Evolutionary conservation across 1,140 invertebrate genomes (phyloP), one percentile per base, ranked within the genome.

Genomic region (Brachionus calyciflorus): DNA sequence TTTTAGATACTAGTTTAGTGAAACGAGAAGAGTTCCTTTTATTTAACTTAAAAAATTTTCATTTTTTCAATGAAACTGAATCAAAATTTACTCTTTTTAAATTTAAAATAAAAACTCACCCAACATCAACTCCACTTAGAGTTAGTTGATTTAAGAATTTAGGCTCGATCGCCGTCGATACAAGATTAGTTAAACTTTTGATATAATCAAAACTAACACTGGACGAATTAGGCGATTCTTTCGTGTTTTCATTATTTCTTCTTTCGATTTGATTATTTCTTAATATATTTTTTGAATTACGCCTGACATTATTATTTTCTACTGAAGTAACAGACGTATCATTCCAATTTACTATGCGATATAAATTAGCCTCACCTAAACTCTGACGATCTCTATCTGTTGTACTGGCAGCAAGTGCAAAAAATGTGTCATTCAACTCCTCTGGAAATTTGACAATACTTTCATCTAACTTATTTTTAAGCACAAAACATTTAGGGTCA

Each of bases 201-300:
- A 73, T 73, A 40, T 51, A 30, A 44, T 73, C 69, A 73, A 73
- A 73, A 41, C 69, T 73, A 49, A 73, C 40, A 9, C 19, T 73
- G 28, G 69, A 73, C 17, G 69, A 73, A 40, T 26, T 73, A 2
- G 69, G 69, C 21, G 69, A 73, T 19, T 14, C 14, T 17, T 60
- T 60, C 9, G 37, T 14, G 19, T 9, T 30, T 14, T 65, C 21
- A 19, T 14, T 7, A 41, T 21, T 46, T 10, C 24, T 65, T n/a
- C n/a, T n/a, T n/a, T n/a, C n/a, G n/a, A n/a, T n/a, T n/a, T n/a
- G n/a, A n/a, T n/a, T n/a, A n/a, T n/a, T n/a, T n/a, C n/a, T n/a
- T n/a, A n/a, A n/a, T n/a, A n/a, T n/a, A n/a, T n/a, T n/a, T n/a
- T n/a, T n/a, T n/a, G n/a, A n/a, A n/a, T n/a, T n/a, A n/a, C n/a